Evolutionary conservation across 64 coral and sea anemone species (phyloP), one percentile per base, ranked within the genome.

Genomic region (Trachythela sp.): DNA sequence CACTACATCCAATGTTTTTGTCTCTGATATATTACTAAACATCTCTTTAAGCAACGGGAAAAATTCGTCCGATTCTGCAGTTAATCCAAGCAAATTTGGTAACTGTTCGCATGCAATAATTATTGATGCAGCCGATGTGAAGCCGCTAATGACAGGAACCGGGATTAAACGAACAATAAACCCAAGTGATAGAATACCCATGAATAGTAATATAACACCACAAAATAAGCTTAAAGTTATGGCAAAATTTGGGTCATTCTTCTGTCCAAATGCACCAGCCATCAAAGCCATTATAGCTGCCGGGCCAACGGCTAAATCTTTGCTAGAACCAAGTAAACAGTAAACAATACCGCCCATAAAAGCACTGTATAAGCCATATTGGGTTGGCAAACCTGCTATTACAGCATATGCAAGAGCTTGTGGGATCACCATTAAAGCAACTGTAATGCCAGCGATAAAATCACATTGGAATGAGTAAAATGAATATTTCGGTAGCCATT

Each of bases 121-220:
- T 40, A 99, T 95, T 9, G 96, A 93, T 87, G 96, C 96, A 54
- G 96, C 88, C 20, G 96, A 95, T 26, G 94, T 94, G 84, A 99
- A 99, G 60, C 93, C 93, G 84, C 96, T 99, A 13, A 99, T 95
- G 4, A 99, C 96, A 42, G 96, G 93, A 29, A 99, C 88, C 14
- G 93, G 90, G 33, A 99, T 99, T 60, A 95, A 93, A 13, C 96
- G 92, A 0, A 95, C 93, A 5, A 99, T 30, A 88, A 99, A 99
- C 0, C 96, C 96, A 33, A 99, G 88, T 20, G 89, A 89, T 38
- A 99, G 70, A 31, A 90, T 9, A 77, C 96, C 96, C 89, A 99
- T 83, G 36, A 72, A 34, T 42, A 90, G 48, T 32, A 93, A 91
- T 52, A 93, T 84, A 40, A 92, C 14, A 18, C 96, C 96, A 86